A percentile compares a stretch with the other conserved stretches of the same genome.
Evolutionary conservation across 2,113 vertebrate species (phyloP).

Genomic region (Bambusicola thoracicus): DNA sequence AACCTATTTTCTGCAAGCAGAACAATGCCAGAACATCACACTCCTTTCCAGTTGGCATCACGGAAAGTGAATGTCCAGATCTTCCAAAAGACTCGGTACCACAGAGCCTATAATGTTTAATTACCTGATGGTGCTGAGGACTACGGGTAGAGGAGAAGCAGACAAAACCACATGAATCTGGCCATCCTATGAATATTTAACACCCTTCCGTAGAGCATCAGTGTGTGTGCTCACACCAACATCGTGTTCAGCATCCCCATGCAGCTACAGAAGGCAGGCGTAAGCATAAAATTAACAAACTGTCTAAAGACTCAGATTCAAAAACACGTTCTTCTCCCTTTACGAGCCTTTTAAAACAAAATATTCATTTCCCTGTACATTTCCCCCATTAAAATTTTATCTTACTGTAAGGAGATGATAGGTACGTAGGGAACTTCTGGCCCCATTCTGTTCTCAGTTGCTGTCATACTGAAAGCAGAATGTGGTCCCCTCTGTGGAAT

Average conservation of each 20-base stretch:
- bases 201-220: neutral
- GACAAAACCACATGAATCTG: neutral
- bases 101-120: neutral
- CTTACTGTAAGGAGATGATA: neutral
- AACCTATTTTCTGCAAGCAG: neutral
- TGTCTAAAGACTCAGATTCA: neutral
- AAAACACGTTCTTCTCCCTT: neutral
- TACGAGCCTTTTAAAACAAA: conserved; percentile 13
- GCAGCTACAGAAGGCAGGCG: neutral
- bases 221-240: neutral
- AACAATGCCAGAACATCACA: neutral
- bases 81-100: neutral
- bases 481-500: neutral
- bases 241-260: neutral
- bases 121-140: neutral
- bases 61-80: neutral
- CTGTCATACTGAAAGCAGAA: neutral
- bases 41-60: neutral
- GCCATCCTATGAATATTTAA: conserved; percentile 10
- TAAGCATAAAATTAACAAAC: conserved; percentile 10
- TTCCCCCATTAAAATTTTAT: neutral
- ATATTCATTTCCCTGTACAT: neutral
- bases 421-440: neutral
- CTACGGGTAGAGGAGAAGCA: neutral
- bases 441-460: neutral